Evolutionary conservation across 2,888 invertebrate genomes (phyloP).

Genomic region (Agrilus cyanescens): DNA sequence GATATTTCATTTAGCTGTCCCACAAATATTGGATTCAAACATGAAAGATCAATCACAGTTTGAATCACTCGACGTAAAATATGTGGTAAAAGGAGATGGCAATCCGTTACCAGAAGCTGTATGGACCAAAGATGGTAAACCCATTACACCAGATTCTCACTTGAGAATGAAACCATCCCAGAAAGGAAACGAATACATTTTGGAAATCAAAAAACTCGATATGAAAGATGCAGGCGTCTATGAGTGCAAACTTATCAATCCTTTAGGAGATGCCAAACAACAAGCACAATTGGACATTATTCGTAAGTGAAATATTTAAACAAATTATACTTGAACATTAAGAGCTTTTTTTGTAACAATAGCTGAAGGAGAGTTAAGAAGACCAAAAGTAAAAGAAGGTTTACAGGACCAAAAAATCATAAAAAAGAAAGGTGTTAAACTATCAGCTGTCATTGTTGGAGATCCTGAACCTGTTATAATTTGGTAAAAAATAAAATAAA

Average conservation of each 20-base stretch:
- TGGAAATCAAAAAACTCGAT: conserved; percentile 59
- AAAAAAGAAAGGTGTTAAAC: conserved; percentile 53
- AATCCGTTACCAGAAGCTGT: conserved; percentile 65
- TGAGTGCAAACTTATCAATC: conserved; percentile 70
- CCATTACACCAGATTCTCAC: conserved; percentile 48
- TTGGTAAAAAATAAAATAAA: conserved; percentile 45
- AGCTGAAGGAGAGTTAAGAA: conserved; percentile 68
- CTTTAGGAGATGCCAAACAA: conserved; percentile 64
- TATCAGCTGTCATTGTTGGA: conserved; percentile 69
- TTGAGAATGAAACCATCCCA: conserved; percentile 48
- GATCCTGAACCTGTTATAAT: conserved; percentile 81
- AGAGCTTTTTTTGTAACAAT: conserved; percentile 9
- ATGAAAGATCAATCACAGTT: conserved; percentile 63
- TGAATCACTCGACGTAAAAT: conserved; percentile 72
- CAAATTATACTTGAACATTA: too few species aligned
- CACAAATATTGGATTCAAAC: conserved; percentile 58
- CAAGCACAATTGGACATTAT: conserved; percentile 63
- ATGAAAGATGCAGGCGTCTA: conserved; percentile 70
- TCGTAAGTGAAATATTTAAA: conserved; percentile 40
- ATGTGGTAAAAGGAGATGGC: conserved; percentile 66
- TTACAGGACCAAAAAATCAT: conserved; percentile 57
- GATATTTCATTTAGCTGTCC: conserved; percentile 42
- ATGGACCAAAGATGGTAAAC: conserved; percentile 69
- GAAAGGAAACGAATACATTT: conserved; percentile 58
- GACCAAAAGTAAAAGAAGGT: conserved; percentile 55